Evolutionary conservation across 2,888 invertebrate species (phyloP), one percentile per base, ranked within the genome.

Genomic region (Drosophila anomalipes): DNA sequence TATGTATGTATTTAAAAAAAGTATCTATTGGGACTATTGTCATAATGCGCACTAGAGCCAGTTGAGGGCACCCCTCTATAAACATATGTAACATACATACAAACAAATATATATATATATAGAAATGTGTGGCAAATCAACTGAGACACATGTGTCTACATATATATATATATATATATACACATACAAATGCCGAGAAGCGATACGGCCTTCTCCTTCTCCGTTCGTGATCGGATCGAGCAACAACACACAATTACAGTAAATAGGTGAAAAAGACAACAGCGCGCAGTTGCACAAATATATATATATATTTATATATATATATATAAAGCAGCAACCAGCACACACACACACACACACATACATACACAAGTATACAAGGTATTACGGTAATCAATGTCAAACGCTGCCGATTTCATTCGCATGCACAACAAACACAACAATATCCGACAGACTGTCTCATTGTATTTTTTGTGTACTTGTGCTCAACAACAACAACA

Each of bases 301-400:
- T 65, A 82, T 47, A 22, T 22, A 44, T 7, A 22, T 14, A 44
- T 22, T 22, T 44, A 22, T 35, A 16, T 37, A 37, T 14, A 39
- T 39, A 35, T 26, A 35, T 60, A 70, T 64, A 63, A 73, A 56
- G 39, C 69, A 73, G 65, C 54, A 60, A 74, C 70, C 81, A 63
- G 52, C n/a, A n/a, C n/a, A n/a, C n/a, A 22, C 22, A 22, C 63
- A 57, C 65, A 57, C 26, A 58, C 26, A 65, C 30, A 60, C 33
- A 66, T 33, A 49, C 44, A 39, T 35, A 57, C 28, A 47, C 41
- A 71, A 47, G 65, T 53, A 69, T 41, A 70, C 65, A 83, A 83
- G 75, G 84, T 90, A 91, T 90, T 90, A 89, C 87, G 86, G 90
- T 90, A 90, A 91, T 91, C 90, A 90, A 89, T 90, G 90, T 90